Base-by-base conservation (phyloP, 2,113 vertebrate species). In the Notiomystis cincta region DNA sequence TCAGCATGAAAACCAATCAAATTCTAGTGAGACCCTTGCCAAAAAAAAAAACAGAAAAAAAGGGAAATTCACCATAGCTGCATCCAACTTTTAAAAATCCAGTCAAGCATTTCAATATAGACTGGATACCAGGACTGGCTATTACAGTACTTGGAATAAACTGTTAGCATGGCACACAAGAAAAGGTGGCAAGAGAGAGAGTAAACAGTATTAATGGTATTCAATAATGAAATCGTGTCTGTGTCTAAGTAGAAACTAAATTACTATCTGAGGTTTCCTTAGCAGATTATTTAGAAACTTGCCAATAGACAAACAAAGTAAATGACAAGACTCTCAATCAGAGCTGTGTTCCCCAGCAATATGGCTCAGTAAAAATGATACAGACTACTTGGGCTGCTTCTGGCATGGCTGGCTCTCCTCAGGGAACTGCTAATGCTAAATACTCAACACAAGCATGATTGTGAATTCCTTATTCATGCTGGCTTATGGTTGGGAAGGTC, bases 231-330 rank as follows among this genome's bases (percentile, higher is more conserved):
- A 97, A 94, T 77, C 11, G 4, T 80, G 71, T 92, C 93, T 95
- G 82, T 92, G 82, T 91, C 75, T 93, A 94, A 93, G 87, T 62
- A 91, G 82, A 89, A 95, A 88, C 67, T 90, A 90, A 96, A 95
- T 77, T 94, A 72, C 82, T 85, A 82, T 85, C 84, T 60, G 64
- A 90, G 82, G 72, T 47, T 96, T 93, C 88, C 66, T 94, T 51
- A 76, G 87, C 58, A 95, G 87, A 91, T 90, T 95, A 97, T 85
- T 95, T 71, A 88, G 75, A 70, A 92, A 94, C 80, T 89, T 96
- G 96, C 82, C 95, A 94, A 90, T 73, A 96, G 72, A 95, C 86
- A 94, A 96, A 90, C 79, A 93, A 86, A 93, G 75, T 73, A 92
- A 96, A 48, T 67, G 90, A 94, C 92, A 93, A 65, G 76, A 93